Evolutionary conservation across 2,797 vertebrate genomes (phyloP), one percentile per base, ranked within the genome.

Genomic region (Kryptolebias ocellatus): DNA sequence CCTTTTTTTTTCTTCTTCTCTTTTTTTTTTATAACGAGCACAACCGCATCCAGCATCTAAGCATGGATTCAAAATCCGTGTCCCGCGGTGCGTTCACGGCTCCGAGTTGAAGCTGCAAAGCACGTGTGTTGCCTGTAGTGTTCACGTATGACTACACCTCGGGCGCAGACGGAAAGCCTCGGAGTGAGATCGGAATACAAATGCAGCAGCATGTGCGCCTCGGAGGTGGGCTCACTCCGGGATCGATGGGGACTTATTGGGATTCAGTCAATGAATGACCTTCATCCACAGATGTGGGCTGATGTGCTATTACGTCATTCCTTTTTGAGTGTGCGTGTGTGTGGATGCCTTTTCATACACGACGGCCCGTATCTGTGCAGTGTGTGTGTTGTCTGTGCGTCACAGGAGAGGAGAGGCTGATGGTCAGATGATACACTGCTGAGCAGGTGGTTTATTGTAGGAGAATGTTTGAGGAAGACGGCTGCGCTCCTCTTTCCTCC

Each of bases 231-330:
- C 31, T 37, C 14, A 3, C 60, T n/a, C 63, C 44, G 51, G 60
- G 47, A 51, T 29, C 31, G 14, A 44, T 27, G 8, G 1, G 42
- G 59, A 56, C 54, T 20, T 55, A 46, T 55, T 78, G 34, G 20
- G 64, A 69, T 77, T 70, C 71, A 72, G 76, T 91, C 91, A 77
- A 70, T 72, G 82, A 67, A 87, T 92, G 92, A 93, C 93, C 94
- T 94, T 94, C 91, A 90, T 64, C 56, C 72, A 79, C 78, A 88
- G 78, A 86, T 83, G 83, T 86, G 83, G 55, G 78, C 77, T 76
- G 89, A 84, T 72, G 84, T 90, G 69, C 46, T 76, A 60, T 90
- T 79, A 88, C 84, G 83, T 90, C 84, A 84, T 78, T 68, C 45
- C 63, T 47, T 64, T 24, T 24, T 24, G 20, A 24, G 20, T 24